phyloP scores from a whole-genome alignment of 2,113 vertebrate genomes.

The Pterophyllum scalare region DNA sequence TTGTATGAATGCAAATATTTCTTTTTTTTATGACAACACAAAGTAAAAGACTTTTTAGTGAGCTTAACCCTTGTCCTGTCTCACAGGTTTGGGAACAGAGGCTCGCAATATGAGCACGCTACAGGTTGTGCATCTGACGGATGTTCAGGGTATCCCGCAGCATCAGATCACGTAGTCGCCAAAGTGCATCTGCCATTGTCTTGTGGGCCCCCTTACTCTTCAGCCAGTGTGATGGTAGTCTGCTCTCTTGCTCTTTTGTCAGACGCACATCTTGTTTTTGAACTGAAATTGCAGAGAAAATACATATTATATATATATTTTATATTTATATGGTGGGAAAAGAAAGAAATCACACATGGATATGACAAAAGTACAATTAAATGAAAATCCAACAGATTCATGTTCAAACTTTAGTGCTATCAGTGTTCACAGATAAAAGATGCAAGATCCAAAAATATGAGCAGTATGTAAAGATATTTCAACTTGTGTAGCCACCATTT shows the following conservation, averaged over 20 bases:
- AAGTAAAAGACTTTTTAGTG: constrained; percentile 70
- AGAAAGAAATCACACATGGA: neutral
- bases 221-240: constrained; percentile 95
- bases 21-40: constrained; percentile 63
- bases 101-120: constrained; percentile 69
- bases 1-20: constrained; percentile 53
- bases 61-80: constrained; percentile 58
- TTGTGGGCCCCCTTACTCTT: constrained; percentile 98
- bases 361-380: neutral
- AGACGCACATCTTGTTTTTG: constrained; percentile 93
- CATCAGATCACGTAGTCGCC: constrained; percentile 98
- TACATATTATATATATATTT: too few relatives aligned
- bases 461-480: neutral
- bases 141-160: constrained; percentile 95
- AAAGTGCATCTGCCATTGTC: constrained; percentile 97
- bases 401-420: too few relatives aligned
- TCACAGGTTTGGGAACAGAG: constrained; percentile 66
- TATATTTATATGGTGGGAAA: neutral
- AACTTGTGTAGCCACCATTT: neutral
- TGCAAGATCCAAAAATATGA: neutral
- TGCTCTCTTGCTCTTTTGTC: constrained; percentile 96
- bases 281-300: constrained; percentile 76
- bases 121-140: constrained; percentile 91
- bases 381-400: too few relatives aligned
- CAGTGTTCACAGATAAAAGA: neutral